Evolutionary conservation across 2,113 vertebrate genomes (phyloP), one percentile per base, ranked within the genome.

Genomic region (Epinephelus fuscoguttatus): DNA sequence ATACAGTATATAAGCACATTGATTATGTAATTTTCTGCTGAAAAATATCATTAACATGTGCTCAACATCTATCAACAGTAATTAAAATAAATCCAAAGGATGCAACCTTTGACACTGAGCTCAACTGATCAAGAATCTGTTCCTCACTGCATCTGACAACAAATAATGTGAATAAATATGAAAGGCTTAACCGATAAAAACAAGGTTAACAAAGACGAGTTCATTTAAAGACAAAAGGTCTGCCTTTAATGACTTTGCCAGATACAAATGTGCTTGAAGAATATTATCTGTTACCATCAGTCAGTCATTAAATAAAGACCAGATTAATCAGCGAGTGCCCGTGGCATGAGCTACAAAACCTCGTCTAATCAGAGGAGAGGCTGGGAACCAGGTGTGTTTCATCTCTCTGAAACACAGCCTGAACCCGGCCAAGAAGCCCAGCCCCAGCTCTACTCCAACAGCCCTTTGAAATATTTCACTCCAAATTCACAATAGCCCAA

Each of bases 401-500:
- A 93, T 94, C 89, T 91, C 84, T 70, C 40, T 78, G 84, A 87
- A 91, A 85, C 75, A 62, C 79, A 80, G 80, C 64, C 88, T 85
- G 84, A 90, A 81, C 88, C 75, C 79, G 73, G 78, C 85, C 62
- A 73, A 77, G 88, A 62, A 82, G 83, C 88, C 81, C 87, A 64
- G 86, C 80, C 78, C 69, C 50, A 69, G 69, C 80, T 80, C 89
- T 66, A 79, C 84, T 85, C 83, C 85, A 84, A 77, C 79, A 86
- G 81, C 87, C 86, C 92, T 92, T 95, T 95, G 91, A 95, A 95
- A 93, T 91, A 92, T 91, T 92, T 94, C 93, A 88, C 93, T 92
- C 87, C 86, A 89, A 86, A 93, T 92, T 88, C 92, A 94, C 93
- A 94, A 94, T 93, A 89, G 90, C 84, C 89, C 89, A 84, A 92